Evolutionary conservation across 2,888 invertebrate species (phyloP).

Genomic region (Pachliopta kotzebuea): DNA sequence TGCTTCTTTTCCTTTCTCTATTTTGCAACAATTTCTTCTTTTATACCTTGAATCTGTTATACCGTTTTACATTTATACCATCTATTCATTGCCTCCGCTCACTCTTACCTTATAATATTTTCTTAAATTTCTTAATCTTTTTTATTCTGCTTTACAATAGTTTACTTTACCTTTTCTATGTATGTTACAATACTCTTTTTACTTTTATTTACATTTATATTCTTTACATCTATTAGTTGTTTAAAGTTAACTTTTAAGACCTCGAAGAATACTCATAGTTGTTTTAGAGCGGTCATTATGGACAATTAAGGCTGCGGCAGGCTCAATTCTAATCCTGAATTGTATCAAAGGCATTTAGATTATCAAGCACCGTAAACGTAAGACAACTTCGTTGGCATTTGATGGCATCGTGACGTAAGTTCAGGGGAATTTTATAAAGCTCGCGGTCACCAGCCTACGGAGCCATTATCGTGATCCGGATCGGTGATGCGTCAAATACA

Average conservation of each 20-base stretch:
- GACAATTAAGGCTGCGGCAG: constrained; percentile 57
- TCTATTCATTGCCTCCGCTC: no score
- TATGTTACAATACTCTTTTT: no score
- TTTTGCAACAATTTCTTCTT: no score
- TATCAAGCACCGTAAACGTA: constrained; percentile 52
- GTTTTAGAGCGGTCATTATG: constrained; percentile 42
- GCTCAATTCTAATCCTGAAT: constrained; percentile 51
- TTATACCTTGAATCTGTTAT: no score
- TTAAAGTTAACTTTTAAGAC: neutral
- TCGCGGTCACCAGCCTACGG: constrained; percentile 47
- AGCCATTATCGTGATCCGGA: constrained; percentile 68
- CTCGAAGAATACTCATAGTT: constrained; percentile 2
- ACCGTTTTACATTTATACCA: no score
- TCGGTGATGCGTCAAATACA: constrained; percentile 62
- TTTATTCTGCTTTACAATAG: no score
- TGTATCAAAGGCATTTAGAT: constrained; percentile 67
- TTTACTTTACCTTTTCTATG: no score
- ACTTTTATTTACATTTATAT: no score
- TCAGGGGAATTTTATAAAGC: constrained; percentile 67
- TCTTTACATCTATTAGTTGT: neutral
- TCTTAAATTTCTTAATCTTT: no score
- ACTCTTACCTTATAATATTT: no score
- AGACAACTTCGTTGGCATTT: constrained; percentile 49
- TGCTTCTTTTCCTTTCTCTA: no score
- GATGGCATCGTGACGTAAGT: constrained; percentile 67